Evolutionary conservation across 2,797 vertebrate genomes (phyloP), one percentile per base, ranked within the genome.

Genomic region (Glossophaga mutica): DNA sequence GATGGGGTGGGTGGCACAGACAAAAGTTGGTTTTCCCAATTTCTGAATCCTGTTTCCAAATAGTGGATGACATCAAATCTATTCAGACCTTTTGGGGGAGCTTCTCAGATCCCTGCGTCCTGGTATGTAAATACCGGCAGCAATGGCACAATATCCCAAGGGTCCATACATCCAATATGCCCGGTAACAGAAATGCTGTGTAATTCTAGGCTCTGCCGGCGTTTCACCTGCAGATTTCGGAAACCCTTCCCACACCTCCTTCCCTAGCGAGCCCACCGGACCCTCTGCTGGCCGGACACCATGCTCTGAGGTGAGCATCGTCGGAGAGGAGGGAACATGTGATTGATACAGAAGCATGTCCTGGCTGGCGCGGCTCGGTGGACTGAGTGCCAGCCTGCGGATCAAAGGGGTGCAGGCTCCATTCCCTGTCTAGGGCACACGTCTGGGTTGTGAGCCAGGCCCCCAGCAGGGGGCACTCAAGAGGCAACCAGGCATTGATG

Each of bases 231-330:
- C 3, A 52, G 50, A 59, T 44, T 50, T 70, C 18, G 29, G 34
- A 24, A 88, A 32, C n/a, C 5, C 9, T 1, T 57, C 9, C 0
- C 0, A 1, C 0, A 12, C 24, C 10, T 19, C 22, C 22, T 55
- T 55, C 24, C 18, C 32, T 9, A 1, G 22, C 0, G 0, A 46
- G 12, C 1, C 26, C 26, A 10, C 2, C 34, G 76, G 39, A 14
- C 42, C 6, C 4, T 21, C 39, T n/a, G 9, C 5, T 1, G 12
- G 68, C 24, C 15, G 18, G 29, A 8, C 5, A 0, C 5, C 18
- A 11, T 0, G 7, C 19, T 57, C 21, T 15, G 16, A 19, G 18
- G 5, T 7, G 34, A 84, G 52, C 16, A 0, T 26, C 14, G 50
- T 52, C 34, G 11, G 24, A 4, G 22, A 71, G 9, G 19, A 15